A percentile compares a stretch with the other conserved stretches of the same genome.
These are phyloP conservation scores for Ataeniobius toweri DNA, from an alignment of 2,797 vertebrate species.

Conservation along the genomic window DNA sequence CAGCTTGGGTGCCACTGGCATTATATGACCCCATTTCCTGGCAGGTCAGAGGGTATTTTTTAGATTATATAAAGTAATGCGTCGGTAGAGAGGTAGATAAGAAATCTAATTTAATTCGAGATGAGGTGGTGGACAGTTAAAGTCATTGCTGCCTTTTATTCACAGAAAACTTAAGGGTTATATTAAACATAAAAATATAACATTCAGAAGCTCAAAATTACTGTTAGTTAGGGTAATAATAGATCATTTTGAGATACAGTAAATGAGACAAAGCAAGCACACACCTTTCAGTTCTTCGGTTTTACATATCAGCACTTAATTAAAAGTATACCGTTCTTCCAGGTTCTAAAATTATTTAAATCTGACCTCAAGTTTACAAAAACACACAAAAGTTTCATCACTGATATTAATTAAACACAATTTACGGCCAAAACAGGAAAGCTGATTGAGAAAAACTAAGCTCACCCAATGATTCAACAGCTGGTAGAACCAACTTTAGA, in stretches of 20 bases:
- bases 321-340: too few relatives aligned
- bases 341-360: too few relatives aligned
- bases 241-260: conserved; percentile 49
- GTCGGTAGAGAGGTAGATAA: conserved; percentile 59
- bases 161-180: conserved; percentile 1
- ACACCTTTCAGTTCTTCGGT: background rate
- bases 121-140: conserved; percentile 48
- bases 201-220: conserved; percentile 21
- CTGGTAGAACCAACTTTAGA: too few relatives aligned
- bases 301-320: background rate
- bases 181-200: conserved; percentile 10
- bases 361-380: background rate
- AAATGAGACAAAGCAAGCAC: background rate
- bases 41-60: conserved; percentile 58
- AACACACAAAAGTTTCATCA: background rate
- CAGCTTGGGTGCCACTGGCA: conserved; percentile 31
- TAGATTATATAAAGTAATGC: conserved; percentile 56
- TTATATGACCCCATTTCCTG: conserved; percentile 68
- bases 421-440: background rate
- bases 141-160: conserved; percentile 47
- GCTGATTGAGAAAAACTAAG: background rate
- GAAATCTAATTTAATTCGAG: conserved; percentile 66
- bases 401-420: background rate
- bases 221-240: conserved; percentile 39
- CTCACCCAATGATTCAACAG: background rate